Percentiles rank a stretch among this genome's conserved stretches.
Evolutionary conservation across 2,113 vertebrate genomes (phyloP).

Genomic region (Monopterus albus): DNA sequence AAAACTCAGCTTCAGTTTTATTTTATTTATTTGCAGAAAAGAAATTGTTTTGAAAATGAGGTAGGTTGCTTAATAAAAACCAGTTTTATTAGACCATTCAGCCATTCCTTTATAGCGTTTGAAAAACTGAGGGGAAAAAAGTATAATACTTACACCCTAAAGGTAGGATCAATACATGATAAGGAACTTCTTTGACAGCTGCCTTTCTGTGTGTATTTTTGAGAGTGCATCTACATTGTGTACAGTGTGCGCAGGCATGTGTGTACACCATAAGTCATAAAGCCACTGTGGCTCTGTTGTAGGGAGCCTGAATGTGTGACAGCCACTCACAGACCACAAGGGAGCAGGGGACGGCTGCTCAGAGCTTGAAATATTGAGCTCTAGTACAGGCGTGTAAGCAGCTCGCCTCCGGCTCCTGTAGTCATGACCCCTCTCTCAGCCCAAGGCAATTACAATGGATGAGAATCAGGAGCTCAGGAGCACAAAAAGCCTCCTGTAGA

Average conservation of each 20-base stretch:
- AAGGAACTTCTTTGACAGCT: constrained; percentile 32
- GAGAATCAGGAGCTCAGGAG: constrained; percentile 52
- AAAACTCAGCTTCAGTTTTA: not conserved
- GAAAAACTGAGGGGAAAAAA: constrained; percentile 16
- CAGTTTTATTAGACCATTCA: not conserved
- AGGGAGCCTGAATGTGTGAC: constrained; percentile 65
- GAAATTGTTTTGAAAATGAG: not conserved
- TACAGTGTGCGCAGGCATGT: constrained; percentile 9
- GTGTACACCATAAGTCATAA: constrained; percentile 57
- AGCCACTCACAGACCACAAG: constrained; percentile 65
- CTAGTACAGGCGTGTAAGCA: constrained; percentile 50
- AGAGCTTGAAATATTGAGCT: constrained; percentile 73
- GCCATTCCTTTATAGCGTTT: not conserved
- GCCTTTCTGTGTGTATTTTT: constrained; percentile 10
- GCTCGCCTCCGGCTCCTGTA: constrained; percentile 60
- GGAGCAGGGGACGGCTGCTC: constrained; percentile 54
- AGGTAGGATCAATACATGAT: constrained; percentile 48
- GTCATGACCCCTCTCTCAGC: constrained; percentile 68
- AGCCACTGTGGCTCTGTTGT: constrained; percentile 36
- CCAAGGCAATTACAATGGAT: constrained; percentile 74
- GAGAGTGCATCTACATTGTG: not conserved
- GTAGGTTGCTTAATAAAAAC: not conserved
- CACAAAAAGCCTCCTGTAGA: constrained; percentile 45
- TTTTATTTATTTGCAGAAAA: not conserved
- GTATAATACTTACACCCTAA: not conserved